Percentiles rank a stretch among this genome's conserved stretches.
These are phyloP conservation scores for Oryzias sinensis DNA, from an alignment of 2,797 vertebrate genomes.

Conservation along the genomic window DNA sequence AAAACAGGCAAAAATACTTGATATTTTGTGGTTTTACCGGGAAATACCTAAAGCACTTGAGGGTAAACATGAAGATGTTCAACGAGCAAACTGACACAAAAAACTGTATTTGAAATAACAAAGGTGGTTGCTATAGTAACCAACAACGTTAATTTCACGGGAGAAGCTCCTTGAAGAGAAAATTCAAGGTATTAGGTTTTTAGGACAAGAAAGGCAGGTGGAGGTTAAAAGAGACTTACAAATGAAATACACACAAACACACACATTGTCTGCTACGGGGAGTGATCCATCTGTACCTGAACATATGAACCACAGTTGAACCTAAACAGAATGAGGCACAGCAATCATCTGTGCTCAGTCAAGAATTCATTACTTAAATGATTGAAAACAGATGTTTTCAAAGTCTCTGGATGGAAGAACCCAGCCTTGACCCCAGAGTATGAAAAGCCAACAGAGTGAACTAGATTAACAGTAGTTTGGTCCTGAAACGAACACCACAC, in stretches of 20 bases:
- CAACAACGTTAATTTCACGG: slow-evolving; percentile 42
- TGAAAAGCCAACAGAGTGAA: not conserved
- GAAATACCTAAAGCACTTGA: too few species aligned
- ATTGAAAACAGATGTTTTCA: slow-evolving; percentile 25
- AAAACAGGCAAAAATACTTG: too few species aligned
- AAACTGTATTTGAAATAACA: slow-evolving; percentile 9
- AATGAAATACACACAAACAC: slow-evolving; percentile 9
- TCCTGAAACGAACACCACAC: not conserved
- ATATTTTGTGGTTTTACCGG: too few species aligned
- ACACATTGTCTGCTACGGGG: slow-evolving; percentile 34
- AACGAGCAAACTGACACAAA: not conserved
- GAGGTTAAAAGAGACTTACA: slow-evolving; percentile 2
- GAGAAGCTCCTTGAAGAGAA: slow-evolving; percentile 29
- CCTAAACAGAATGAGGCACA: slow-evolving; percentile 38
- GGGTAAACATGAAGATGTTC: too few species aligned
- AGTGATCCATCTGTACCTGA: slow-evolving; percentile 30
- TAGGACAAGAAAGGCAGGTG: not conserved
- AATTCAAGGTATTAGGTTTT: slow-evolving; percentile 15
- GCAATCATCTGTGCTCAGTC: slow-evolving; percentile 35
- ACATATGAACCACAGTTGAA: slow-evolving; percentile 48
- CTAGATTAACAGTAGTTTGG: not conserved
- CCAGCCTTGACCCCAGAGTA: not conserved
- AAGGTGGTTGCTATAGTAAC: slow-evolving; percentile 30
- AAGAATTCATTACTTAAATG: slow-evolving; percentile 17
- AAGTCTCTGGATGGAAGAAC: slow-evolving; percentile 1